These are phyloP conservation scores for Oedothorax gibbosus DNA, from an alignment of 1,140 invertebrate genomes.

Conservation along the genomic window DNA sequence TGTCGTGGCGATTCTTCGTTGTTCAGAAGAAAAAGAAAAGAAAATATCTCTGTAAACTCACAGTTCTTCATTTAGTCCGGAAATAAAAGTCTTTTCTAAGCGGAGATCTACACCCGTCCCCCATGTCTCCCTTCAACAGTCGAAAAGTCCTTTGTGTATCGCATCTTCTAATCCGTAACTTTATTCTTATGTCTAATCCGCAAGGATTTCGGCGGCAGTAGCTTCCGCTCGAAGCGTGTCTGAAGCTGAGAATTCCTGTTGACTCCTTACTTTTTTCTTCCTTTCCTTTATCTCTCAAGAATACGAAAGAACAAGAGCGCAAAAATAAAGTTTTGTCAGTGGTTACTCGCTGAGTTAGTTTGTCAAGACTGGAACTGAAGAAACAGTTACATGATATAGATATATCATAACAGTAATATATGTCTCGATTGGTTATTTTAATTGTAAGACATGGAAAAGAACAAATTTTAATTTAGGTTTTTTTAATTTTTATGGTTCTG, in stretches of 20 bases:
- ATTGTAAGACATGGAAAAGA: no score
- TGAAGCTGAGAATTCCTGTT: conserved; percentile 27
- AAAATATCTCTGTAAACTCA: conserved; percentile 48
- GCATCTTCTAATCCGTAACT: conserved; percentile 55
- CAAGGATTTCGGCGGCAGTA: conserved; percentile 20
- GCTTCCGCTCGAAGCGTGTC: neutral
- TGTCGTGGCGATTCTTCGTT: neutral
- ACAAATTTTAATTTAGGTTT: no score
- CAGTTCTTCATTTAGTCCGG: conserved; percentile 55
- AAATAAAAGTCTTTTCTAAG: conserved; percentile 51
- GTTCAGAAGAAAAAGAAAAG: neutral
- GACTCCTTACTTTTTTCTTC: conserved; percentile 24
- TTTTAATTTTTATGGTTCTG: no score
- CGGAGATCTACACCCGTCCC: neutral
- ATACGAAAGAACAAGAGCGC: conserved; percentile 30
- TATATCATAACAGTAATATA: no score
- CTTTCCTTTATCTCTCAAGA: neutral
- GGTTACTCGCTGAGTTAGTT: neutral
- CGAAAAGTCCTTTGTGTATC: conserved; percentile 43
- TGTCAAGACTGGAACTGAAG: no score
- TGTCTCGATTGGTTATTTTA: no score
- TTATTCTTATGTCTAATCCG: conserved; percentile 56
- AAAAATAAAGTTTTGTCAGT: conserved; percentile 18
- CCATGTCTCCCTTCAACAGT: neutral
- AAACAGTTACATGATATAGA: no score